These are phyloP conservation scores for Gadus chalcogrammus DNA, from an alignment of 2,113 vertebrate species.

Conservation along the genomic window DNA sequence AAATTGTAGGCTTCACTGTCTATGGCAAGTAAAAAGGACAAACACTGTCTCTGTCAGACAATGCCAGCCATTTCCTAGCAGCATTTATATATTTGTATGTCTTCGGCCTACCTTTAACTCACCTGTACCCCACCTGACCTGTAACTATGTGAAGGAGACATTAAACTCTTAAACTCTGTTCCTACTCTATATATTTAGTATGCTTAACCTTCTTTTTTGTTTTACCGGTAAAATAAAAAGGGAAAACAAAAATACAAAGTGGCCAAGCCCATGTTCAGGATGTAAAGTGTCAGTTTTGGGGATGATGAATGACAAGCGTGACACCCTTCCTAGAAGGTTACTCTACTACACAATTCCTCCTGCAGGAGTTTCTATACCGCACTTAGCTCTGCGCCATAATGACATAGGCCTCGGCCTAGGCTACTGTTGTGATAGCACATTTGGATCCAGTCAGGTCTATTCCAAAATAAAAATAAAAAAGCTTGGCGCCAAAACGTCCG, in stretches of 20 bases:
- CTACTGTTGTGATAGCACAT: conserved; percentile 36
- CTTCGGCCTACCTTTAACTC: too few species aligned
- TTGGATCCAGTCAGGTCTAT: conserved; percentile 45
- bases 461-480: conserved; percentile 41
- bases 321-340: conserved; percentile 41
- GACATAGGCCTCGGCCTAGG: conserved; percentile 35
- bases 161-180: too few species aligned
- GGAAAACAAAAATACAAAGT: too few species aligned
- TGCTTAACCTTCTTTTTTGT: conserved; percentile 25
- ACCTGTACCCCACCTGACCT: conserved; percentile 12
- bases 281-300: conserved; percentile 6
- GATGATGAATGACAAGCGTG: conserved; percentile 29
- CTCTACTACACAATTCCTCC: background rate
- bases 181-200: too few species aligned
- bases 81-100: conserved; percentile 11
- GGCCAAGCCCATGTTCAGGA: too few species aligned
- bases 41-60: conserved; percentile 44
- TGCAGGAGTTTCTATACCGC: conserved; percentile 22
- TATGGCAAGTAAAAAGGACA: conserved; percentile 17
- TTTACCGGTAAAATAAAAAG: too few species aligned
- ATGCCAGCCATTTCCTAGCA: conserved; percentile 22
- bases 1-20: conserved; percentile 58
- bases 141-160: conserved; percentile 7
- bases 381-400: conserved; percentile 45
- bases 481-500: conserved; percentile 24